Conservation (phyloP, 2,113 vertebrate genomes). For the Pipa parva region DNA sequence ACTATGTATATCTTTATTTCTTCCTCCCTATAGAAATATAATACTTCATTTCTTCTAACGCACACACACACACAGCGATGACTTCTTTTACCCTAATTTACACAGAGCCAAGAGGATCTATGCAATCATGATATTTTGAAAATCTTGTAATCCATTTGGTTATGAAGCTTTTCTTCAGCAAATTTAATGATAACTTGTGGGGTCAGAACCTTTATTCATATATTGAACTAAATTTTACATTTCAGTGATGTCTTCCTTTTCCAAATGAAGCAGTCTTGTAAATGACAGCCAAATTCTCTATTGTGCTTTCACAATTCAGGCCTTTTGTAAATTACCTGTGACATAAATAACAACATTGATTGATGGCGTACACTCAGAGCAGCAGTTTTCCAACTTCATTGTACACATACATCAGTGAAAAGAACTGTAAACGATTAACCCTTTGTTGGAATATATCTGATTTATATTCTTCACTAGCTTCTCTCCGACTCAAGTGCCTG, state of each 20-base stretch:
- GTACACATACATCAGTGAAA: not conserved
- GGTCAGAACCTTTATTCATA: constrained; percentile 17
- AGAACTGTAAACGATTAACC: not conserved
- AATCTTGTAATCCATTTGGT: not conserved
- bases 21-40: too few species aligned
- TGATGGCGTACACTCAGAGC: constrained; percentile 33
- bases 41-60: too few species aligned
- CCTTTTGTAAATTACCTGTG: constrained; percentile 40
- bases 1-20: too few species aligned
- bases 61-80: too few species aligned
- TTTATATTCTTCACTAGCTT: too few species aligned
- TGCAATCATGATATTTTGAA: not conserved
- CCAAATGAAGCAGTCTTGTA: constrained; percentile 16
- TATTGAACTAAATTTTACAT: constrained; percentile 28
- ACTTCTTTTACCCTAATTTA: too few species aligned
- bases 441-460: too few species aligned
- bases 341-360: constrained; percentile 39
- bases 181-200: not conserved
- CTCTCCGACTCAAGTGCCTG: too few species aligned
- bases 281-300: constrained; percentile 24
- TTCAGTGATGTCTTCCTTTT: not conserved
- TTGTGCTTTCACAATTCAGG: constrained; percentile 30
- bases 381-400: constrained; percentile 29
- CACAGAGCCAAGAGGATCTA: too few species aligned
- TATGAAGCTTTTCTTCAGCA: not conserved